Evolutionary conservation across 2,113 vertebrate genomes (phyloP), one percentile per base, ranked within the genome.

Genomic region (Caranx ignobilis): DNA sequence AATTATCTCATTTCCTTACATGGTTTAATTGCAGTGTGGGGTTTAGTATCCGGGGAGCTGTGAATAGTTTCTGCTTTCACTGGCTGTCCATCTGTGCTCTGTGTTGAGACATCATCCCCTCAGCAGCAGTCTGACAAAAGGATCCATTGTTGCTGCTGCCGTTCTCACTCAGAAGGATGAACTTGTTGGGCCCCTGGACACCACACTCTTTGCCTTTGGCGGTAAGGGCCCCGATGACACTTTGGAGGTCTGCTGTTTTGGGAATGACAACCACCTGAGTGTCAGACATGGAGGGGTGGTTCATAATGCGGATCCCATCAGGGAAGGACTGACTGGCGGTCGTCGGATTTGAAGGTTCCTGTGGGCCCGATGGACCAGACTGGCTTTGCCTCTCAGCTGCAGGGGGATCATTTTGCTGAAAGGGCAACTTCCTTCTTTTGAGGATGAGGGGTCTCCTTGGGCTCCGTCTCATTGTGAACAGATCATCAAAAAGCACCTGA

Each of bases 361-460:
- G 77, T 76, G 88, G 41, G 11, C 5, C 78, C 2, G 76, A 18
- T 63, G 68, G 71, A 35, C 41, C 64, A 0, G 56, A 57, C 5
- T 92, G 91, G 67, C 89, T 89, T 67, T 77, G 77, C 1, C 86
- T 34, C 57, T 88, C 64, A 52, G 76, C 59, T 3, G 79, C 34
- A 3, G 79, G 34, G 0, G 48, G 34, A 11, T 94, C 92, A 83
- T 84, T 93, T 84, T 71, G 94, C 31, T 96, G 92, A 82, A 97
- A 95, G 32, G 95, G 93, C 57, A 96, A 75, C 84, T 96, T 98
- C 83, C 97, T 94, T 92, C 97, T 96, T 87, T 97, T 97, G 41
- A 99, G 97, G 94, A 99, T 99, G 82, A 99, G 87, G 71, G 98
- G 98, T 94, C 96, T 96, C 72, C 93, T 91, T 67, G 98, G 97